phyloP scores from a whole-genome alignment of 2,797 vertebrate genomes.

The Varecia variegata region DNA sequence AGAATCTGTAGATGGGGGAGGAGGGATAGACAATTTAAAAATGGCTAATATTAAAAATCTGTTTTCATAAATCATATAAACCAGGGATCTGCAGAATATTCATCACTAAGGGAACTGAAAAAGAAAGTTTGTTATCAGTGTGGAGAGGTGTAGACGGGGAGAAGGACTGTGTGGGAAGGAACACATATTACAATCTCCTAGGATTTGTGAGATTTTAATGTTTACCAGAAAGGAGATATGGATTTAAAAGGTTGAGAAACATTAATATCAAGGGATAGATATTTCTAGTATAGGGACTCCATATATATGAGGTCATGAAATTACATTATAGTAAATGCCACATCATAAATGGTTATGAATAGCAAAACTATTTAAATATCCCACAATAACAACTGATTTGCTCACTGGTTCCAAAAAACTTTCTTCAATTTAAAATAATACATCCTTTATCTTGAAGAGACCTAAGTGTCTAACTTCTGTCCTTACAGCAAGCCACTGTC shows the following conservation, averaged over 20 bases:
- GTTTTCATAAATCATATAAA: constrained; percentile 22
- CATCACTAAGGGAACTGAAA: background rate
- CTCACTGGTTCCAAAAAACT: background rate
- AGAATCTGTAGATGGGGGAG: background rate
- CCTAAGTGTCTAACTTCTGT: constrained; percentile 2
- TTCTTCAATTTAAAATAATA: constrained; percentile 49
- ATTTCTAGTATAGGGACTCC: constrained; percentile 11
- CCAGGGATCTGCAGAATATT: background rate
- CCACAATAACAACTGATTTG: background rate
- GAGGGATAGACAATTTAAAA: background rate
- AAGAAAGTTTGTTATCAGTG: background rate
- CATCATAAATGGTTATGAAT: background rate
- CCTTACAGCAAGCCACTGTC: background rate
- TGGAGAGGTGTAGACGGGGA: background rate
- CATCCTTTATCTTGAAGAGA: background rate
- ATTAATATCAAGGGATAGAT: constrained; percentile 10
- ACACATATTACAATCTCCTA: background rate
- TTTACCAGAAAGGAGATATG: constrained; percentile 26
- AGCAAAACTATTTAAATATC: constrained; percentile 32
- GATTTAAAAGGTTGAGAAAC: background rate
- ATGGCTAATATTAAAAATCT: constrained; percentile 12
- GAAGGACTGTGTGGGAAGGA: background rate
- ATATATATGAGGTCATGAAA: constrained; percentile 38
- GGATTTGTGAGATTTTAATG: constrained; percentile 1
- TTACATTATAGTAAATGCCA: background rate